Conservation (phyloP, 2,113 vertebrate genomes). For the Pteronura brasiliensis region DNA sequence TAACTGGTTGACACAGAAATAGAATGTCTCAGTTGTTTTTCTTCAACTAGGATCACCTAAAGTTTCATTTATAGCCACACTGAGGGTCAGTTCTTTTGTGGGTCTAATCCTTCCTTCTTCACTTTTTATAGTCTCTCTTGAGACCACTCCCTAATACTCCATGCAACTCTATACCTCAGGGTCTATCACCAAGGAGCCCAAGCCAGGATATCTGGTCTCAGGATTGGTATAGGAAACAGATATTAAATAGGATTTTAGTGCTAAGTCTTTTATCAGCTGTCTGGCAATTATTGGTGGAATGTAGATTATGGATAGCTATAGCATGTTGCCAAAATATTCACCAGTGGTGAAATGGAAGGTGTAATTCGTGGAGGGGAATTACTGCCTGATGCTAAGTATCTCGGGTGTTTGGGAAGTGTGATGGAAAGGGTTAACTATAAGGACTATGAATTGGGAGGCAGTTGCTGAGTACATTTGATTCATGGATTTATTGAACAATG, state of each 20-base stretch:
- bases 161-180: not conserved
- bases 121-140: not conserved
- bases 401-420: not conserved
- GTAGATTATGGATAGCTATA: too few species aligned
- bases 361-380: not conserved
- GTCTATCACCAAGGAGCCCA: not conserved
- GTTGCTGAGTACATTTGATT: not conserved
- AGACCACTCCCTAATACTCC: not conserved
- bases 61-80: not conserved
- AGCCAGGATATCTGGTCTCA: not conserved
- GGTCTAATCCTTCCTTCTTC: not conserved
- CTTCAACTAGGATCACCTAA: not conserved
- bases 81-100: not conserved
- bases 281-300: not conserved
- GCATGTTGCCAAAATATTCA: not conserved
- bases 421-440: not conserved
- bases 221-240: not conserved
- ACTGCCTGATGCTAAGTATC: not conserved
- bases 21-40: not conserved
- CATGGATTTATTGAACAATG: not conserved
- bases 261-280: not conserved
- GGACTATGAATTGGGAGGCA: not conserved
- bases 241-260: not conserved
- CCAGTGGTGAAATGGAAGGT: not conserved
- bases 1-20: not conserved